Evolutionary conservation across 2,888 invertebrate species (phyloP).

Genomic region (Cyrtodaria siliqua): DNA sequence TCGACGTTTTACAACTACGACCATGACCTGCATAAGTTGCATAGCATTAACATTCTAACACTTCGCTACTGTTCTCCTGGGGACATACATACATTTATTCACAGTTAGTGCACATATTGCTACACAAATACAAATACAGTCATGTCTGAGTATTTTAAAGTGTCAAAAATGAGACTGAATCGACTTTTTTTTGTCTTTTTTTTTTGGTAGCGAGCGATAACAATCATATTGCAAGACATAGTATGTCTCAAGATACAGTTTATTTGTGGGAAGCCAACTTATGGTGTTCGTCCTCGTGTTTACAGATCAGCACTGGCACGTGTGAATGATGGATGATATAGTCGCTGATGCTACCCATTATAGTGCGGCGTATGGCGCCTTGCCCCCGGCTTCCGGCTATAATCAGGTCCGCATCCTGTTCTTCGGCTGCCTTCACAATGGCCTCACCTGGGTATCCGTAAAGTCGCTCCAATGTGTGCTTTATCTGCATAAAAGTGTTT

Average conservation of each 20-base stretch:
- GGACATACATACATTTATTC: too few species aligned
- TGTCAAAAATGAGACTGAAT: too few species aligned
- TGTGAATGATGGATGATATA: conserved; percentile 49
- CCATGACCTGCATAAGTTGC: too few species aligned
- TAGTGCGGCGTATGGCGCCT: conserved; percentile 48
- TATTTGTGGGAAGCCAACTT: conserved; percentile 11
- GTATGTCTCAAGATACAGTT: background rate
- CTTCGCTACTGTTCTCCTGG: too few species aligned
- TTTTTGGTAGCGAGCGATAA: too few species aligned
- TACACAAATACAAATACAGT: too few species aligned
- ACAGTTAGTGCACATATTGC: too few species aligned
- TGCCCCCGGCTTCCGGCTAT: conserved; percentile 53
- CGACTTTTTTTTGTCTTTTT: too few species aligned
- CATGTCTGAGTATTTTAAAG: too few species aligned
- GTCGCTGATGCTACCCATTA: conserved; percentile 56
- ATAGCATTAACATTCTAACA: too few species aligned
- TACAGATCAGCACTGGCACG: conserved; percentile 45
- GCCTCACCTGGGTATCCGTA: conserved; percentile 43
- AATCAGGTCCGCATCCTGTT: conserved; percentile 45
- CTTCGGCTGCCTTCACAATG: conserved; percentile 35
- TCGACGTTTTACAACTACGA: too few species aligned
- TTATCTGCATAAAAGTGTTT: conserved; percentile 27
- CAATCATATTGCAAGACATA: background rate
- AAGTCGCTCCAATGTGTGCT: conserved; percentile 39
- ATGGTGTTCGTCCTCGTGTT: conserved; percentile 44